Base-by-base conservation (phyloP, 2,797 vertebrate species). In the Ataeniobius toweri region DNA sequence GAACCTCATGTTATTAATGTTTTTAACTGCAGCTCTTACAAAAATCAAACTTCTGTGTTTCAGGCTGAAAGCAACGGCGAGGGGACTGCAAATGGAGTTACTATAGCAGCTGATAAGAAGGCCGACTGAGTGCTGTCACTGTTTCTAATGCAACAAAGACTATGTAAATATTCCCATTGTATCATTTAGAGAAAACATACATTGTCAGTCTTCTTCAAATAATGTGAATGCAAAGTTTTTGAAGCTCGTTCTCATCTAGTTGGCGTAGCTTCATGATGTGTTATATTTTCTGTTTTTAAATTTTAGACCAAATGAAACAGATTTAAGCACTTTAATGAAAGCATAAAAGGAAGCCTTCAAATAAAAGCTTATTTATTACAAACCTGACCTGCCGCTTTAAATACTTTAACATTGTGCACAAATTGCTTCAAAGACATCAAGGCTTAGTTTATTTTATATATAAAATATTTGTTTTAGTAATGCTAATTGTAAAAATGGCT, bases 41-140 rank as follows among this genome's bases (percentile, higher is more conserved):
- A n/a, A 69, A 24, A 48, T 3, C 0, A n/a, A 8, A 5, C 39
- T 56, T 63, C 67, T 89, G 12, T 89, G 13, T 94, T 93, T 88
- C 93, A 96, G 95, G 65, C 92, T 81, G 91, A 94, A 77, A 89
- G 72, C 77, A 94, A 92, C 14, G 89, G 88, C 2, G 89, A 84
- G 0, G 63, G 68, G 24, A 80, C 91, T 68, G 67, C 89, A 16
- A 94, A 93, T 85, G 93, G 84, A 83, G 81, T 93, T 9, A 68
- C 85, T n/a, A 85, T 86, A 51, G 86, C 71, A 80, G 78, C 88
- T 6, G 94, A 96, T 84, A 98, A 99, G 94, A 99, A 98, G 93
- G 95, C 76, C 0, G 96, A 97, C 83, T 98, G 90, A 95, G 71
- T 24, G 20, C 72, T 80, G 44, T 18, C 51, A 72, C 75, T 80